These are phyloP conservation scores for Lycaon pictus DNA, from an alignment of 2,113 vertebrate species.

Conservation along the genomic window DNA sequence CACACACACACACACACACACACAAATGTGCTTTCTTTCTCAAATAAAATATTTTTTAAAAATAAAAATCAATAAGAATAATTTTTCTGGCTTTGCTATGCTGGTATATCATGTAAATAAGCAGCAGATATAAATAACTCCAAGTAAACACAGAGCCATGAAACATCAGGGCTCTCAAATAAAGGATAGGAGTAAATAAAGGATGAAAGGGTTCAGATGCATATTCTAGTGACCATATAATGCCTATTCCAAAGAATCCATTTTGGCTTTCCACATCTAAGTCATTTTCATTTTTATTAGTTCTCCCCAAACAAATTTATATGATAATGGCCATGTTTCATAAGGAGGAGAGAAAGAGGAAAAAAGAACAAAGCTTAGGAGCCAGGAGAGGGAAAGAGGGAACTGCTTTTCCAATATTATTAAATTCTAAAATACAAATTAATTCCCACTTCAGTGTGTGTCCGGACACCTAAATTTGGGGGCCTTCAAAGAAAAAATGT, in stretches of 20 bases:
- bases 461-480: not conserved
- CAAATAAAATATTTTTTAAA: not conserved
- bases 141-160: not conserved
- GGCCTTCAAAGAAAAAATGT: not conserved
- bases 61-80: not conserved
- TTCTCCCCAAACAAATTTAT: constrained; percentile 66
- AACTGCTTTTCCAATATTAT: constrained; percentile 8
- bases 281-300: constrained; percentile 75
- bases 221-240: constrained; percentile 37
- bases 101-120: not conserved
- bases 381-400: not conserved
- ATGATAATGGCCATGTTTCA: constrained; percentile 63
- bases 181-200: not conserved
- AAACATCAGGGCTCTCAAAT: not conserved
- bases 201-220: not conserved
- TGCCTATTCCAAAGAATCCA: not conserved
- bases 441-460: not conserved
- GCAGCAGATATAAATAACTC: not conserved
- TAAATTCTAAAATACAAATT: constrained; percentile 20
- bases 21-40: not conserved
- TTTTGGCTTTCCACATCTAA: constrained; percentile 41
- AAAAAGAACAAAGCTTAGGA: not conserved
- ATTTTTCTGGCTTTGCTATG: not conserved
- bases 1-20: too few relatives aligned
- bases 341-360: not conserved